Percentiles rank a stretch among this genome's conserved stretches.
Evolutionary conservation across 1,140 invertebrate genomes (phyloP).

Genomic region (Drosophila kikkawai): DNA sequence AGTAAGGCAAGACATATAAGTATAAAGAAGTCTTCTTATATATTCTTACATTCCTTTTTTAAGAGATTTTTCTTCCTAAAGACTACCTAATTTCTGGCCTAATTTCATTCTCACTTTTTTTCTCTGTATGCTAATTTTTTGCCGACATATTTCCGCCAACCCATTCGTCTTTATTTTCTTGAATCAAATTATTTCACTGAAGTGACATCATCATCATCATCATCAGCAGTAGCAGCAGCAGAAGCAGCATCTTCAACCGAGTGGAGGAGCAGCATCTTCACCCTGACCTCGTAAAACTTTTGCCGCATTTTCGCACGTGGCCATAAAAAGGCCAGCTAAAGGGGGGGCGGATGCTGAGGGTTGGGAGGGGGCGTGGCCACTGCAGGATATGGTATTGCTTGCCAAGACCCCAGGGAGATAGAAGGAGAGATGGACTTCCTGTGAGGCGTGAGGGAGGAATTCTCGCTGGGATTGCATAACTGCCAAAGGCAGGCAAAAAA

Average conservation of each 20-base stretch:
- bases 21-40: background rate
- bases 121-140: constrained; percentile 36
- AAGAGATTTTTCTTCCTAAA: background rate
- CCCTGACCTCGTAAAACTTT: constrained; percentile 73
- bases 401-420: constrained; percentile 32
- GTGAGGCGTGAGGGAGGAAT: constrained; percentile 26
- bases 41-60: background rate
- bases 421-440: constrained; percentile 31
- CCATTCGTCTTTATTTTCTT: constrained; percentile 32
- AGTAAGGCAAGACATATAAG: background rate
- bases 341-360: background rate
- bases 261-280: constrained; percentile 49
- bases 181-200: constrained; percentile 57
- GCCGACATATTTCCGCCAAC: constrained; percentile 1
- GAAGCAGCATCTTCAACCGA: constrained; percentile 8
- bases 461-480: constrained; percentile 57
- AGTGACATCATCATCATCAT: constrained; percentile 63
- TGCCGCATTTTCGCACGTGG: constrained; percentile 68
- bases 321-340: constrained; percentile 49
- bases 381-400: constrained; percentile 47
- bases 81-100: too few species aligned
- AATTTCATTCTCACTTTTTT: background rate
- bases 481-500: constrained; percentile 9
- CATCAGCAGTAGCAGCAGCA: constrained; percentile 16
- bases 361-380: constrained; percentile 27